Base-by-base conservation (phyloP, 2,888 invertebrate species). In the Amblyteles armatorius region DNA sequence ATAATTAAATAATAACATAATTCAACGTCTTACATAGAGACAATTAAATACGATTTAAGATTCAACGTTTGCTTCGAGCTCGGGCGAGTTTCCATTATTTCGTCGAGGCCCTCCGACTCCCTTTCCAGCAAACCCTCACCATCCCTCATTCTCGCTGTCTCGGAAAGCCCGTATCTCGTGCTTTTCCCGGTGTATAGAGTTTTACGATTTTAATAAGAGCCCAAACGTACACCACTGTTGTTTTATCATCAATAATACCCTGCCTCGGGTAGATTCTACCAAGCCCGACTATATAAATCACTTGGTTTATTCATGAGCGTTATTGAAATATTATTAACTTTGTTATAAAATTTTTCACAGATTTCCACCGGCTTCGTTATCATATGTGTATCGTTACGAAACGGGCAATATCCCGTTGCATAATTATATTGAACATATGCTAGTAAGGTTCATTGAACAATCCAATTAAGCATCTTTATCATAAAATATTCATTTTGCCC, bases 1-100 rank as follows among this genome's bases (percentile, higher is more conserved):
- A 90, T 92, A 93, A 92, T 93, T 92, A 93, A 93, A 92, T 92
- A 92, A 92, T 91, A 93, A 92, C 90, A 92, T 91, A 92, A 92
- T 91, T 93, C 90, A 92, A 87, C 90, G 91, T 90, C 91, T 90
- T 90, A 89, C 88, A 90, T 89, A 88, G 88, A 90, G 91, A 91
- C 90, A 92, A 93, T 93, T 92, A 92, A 92, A 93, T 91, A 92
- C 90, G 92, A 26, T 91, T 93, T 92, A 92, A 92, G 91, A 92
- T 92, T 92, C 91, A 90, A 86, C 89, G 89, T 85, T 88, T 85
- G 87, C 88, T 88, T 90, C 87, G 87, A 86, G 71, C 73, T 36
- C 65, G 74, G 44, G 74, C 82, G 86, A 88, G 87, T 91, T 93
- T 91, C 91, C 92, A 92, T 93, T 93, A 92, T 90, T 91, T 87